These are phyloP conservation scores for Bombus cullumanus DNA, from an alignment of 1,140 invertebrate genomes.

Conservation along the genomic window DNA sequence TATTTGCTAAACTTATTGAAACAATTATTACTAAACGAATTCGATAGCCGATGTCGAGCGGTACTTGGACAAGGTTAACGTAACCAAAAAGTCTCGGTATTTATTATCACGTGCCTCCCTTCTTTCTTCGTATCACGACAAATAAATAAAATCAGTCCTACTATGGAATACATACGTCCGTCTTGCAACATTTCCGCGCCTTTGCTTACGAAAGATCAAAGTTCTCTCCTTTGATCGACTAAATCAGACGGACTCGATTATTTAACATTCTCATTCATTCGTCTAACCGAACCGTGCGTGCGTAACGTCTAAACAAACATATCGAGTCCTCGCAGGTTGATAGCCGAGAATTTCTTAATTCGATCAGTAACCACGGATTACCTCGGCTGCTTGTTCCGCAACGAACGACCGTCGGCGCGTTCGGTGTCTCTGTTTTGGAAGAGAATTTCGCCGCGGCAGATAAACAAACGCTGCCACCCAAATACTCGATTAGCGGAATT, in stretches of 20 bases:
- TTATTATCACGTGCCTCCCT: background rate
- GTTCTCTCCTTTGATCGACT: background rate
- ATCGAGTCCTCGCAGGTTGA: too few species aligned
- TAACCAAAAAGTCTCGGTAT: background rate
- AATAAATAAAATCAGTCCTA: background rate
- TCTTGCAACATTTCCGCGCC: background rate
- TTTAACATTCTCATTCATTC: background rate
- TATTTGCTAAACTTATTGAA: accelerated
- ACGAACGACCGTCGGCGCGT: background rate
- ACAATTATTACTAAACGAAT: background rate
- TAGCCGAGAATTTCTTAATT: background rate
- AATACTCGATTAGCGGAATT: slow-evolving; percentile 73
- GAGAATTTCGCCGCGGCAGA: background rate
- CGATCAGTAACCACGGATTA: background rate
- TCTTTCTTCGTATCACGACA: background rate
- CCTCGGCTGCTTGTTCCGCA: background rate
- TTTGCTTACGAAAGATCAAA: background rate
- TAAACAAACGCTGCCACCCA: slow-evolving; percentile 56
- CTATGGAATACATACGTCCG: too few species aligned
- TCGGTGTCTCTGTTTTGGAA: background rate
- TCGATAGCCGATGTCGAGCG: background rate
- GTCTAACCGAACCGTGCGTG: background rate
- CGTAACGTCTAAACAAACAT: background rate
- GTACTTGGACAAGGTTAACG: background rate
- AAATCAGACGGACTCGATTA: background rate